Base-by-base conservation (phyloP, 2,888 invertebrate species). In the Boloria euphrosyne region DNA sequence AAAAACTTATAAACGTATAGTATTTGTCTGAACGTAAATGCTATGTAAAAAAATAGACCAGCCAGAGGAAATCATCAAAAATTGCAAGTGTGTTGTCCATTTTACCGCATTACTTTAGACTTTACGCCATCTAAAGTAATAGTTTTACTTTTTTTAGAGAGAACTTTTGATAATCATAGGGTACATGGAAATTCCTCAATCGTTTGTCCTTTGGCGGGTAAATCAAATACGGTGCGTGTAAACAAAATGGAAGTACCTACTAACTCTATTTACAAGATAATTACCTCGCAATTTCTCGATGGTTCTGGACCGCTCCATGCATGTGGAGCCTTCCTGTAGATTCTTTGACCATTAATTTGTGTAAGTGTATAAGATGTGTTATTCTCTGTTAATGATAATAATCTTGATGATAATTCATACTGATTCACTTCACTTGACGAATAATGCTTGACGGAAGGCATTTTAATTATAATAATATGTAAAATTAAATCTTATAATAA, bases 271-370 rank as follows among this genome's bases (percentile, higher is more conserved):
- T 17, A 10, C 53, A 58, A 27, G 13, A 57, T 46, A 31, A 81
- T 84, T 84, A 94, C 93, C 90, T 95, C 95, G 81, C 94, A 93
- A 74, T 94, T 94, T 75, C 94, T 93, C 2, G 90, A 94, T 17
- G 93, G 90, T 73, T 92, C 90, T 14, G 93, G 90, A 46, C 92
- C 92, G 62, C 78, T 84, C 88, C 92, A 91, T 58, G 89, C 88
- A 66, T 93, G 92, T 16, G 94, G 93, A 57, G 95, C 94, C 68
- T 90, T 90, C 72, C 94, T 94, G 80, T 93, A 95, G 79, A 94
- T 93, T 73, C 95, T 85, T 83, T 95, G 95, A 14, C 95, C 95
- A 85, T 95, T 95, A 80, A 95, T 94, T 88, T 95, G 95, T 58
- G 89, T 89, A 70, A 91, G 81, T 71, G 90, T 92, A 78, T 92